Evolutionary conservation across 2,797 vertebrate genomes (phyloP).

Genomic region (Danio choprae): DNA sequence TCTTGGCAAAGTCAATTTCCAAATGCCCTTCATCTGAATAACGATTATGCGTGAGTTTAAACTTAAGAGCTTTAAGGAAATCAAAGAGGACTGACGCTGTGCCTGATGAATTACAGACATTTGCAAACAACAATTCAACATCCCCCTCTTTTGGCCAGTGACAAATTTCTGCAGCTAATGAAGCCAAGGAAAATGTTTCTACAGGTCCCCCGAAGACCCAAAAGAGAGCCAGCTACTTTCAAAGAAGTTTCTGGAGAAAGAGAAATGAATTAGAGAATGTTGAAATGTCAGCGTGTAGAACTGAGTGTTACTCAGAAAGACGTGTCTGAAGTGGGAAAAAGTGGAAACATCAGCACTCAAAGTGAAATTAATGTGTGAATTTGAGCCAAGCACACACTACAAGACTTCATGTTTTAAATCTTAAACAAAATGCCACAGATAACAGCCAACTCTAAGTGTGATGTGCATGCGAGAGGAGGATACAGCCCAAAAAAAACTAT

Average conservation of each 20-base stretch:
- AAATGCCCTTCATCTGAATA: conserved; percentile 55
- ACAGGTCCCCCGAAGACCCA: conserved; percentile 40
- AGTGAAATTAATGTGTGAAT: conserved; percentile 20
- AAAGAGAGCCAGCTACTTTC: conserved; percentile 44
- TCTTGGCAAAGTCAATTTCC: conserved; percentile 50
- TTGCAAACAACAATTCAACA: conserved; percentile 45
- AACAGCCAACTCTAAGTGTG: not conserved
- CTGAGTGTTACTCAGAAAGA: not conserved
- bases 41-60: conserved; percentile 40
- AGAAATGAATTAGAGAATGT: conserved; percentile 18
- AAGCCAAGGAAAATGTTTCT: conserved; percentile 38
- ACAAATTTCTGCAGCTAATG: conserved; percentile 51
- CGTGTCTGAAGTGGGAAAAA: conserved; percentile 3
- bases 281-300: conserved; percentile 25
- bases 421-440: not conserved
- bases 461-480: not conserved
- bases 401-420: not conserved
- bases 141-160: conserved; percentile 39
- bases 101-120: conserved; percentile 48
- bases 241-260: conserved; percentile 35
- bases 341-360: not conserved
- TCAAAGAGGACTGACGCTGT: conserved; percentile 49
- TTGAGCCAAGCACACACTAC: not conserved
- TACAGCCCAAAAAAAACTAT: not conserved
- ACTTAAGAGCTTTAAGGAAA: conserved; percentile 47